A percentile compares a stretch with the other conserved stretches of the same genome.
Evolutionary conservation across 2,113 vertebrate genomes (phyloP).

Genomic region (Enhydra lutris): DNA sequence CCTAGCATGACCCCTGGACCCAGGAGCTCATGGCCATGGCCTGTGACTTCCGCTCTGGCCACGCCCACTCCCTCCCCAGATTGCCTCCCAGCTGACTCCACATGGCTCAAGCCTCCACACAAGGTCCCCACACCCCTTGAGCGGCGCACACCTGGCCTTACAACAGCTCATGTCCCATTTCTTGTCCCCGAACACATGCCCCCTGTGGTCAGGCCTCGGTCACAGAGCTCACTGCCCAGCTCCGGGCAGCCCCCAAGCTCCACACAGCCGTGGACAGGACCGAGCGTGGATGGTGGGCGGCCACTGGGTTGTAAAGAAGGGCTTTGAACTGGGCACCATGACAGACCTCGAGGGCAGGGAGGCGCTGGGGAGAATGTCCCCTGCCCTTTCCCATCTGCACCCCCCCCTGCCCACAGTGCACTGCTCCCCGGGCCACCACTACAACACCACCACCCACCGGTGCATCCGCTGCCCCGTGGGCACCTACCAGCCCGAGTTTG

Average conservation of each 20-base stretch:
- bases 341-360: background rate
- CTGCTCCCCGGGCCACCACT: constrained; percentile 89
- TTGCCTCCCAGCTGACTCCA: fast-evolving
- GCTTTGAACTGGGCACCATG: background rate
- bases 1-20: background rate
- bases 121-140: background rate
- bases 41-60: background rate
- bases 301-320: background rate
- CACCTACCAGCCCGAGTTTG: constrained; percentile 88
- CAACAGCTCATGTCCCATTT: background rate
- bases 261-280: background rate
- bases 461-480: constrained; percentile 86
- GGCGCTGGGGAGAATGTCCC: background rate
- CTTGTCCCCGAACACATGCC: background rate
- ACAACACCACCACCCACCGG: constrained; percentile 86
- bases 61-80: background rate
- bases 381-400: background rate
- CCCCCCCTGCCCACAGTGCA: constrained; percentile 78
- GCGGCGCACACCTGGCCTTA: fast-evolving
- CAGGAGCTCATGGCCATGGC: background rate
- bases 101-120: fast-evolving
- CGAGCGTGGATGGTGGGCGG: fast-evolving
- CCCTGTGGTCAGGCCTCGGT: fast-evolving
- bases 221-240: background rate
- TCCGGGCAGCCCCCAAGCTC: background rate